Conservation (phyloP, 1,140 invertebrate genomes). For the Cyrtorhinus lividipennis region DNA sequence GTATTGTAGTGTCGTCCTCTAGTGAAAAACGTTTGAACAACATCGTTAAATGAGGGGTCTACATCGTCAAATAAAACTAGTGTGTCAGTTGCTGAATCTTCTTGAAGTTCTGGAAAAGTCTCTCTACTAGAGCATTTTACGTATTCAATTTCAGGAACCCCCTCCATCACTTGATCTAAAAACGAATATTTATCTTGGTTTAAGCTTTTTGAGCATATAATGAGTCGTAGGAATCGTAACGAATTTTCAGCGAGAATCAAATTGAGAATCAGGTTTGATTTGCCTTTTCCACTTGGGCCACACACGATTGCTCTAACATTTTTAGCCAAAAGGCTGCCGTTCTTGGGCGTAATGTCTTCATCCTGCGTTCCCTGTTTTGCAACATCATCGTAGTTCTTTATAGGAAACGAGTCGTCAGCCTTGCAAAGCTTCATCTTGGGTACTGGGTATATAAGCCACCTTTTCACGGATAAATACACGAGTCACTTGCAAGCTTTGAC, state of each 20-base stretch:
- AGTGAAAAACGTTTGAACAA: neutral
- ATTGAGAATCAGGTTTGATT: neutral
- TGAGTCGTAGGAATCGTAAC: neutral
- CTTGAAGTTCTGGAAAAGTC: neutral
- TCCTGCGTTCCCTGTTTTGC: neutral
- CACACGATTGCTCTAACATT: neutral
- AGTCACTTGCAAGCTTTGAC: neutral
- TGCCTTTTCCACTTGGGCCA: neutral
- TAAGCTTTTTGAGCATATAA: neutral
- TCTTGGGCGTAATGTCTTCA: neutral
- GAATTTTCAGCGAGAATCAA: neutral
- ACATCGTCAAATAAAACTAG: neutral
- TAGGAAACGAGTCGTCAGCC: too few species aligned
- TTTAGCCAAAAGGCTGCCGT: neutral
- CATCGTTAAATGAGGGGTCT: neutral
- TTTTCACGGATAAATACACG: neutral
- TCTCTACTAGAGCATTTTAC: neutral
- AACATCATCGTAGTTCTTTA: neutral
- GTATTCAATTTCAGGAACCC: neutral
- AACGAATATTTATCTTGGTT: neutral
- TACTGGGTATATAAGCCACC: neutral
- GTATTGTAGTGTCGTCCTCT: neutral
- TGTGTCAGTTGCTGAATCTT: too few species aligned
- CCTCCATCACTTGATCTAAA: too few species aligned
- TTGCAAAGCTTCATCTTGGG: too few species aligned